Evolutionary conservation across 2,113 vertebrate genomes (phyloP), one percentile per base, ranked within the genome.

Genomic region (Pimephales promelas): DNA sequence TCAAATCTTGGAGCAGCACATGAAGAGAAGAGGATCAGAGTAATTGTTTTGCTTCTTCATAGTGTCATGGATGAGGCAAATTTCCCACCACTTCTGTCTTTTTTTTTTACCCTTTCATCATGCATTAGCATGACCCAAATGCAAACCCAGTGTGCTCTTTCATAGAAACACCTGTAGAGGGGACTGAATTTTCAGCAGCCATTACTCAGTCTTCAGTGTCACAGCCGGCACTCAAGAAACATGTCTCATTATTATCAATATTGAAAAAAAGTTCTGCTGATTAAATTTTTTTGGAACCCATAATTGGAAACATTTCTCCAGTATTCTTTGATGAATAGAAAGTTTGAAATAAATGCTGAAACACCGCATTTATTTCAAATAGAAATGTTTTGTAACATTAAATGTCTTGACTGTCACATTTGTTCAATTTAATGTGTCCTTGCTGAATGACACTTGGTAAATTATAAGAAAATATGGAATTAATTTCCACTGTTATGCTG

Each of bases 1-100:
- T 26, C 75, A 78, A 61, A 76, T 36, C 74, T 57, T 76, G 31
- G 28, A 56, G 52, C 28, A 61, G 56, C 36, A 61, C 56, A 62
- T 45, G 28, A 78, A 59, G n/a, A 26, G 57, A 45, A 45, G 64
- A 62, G 57, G 57, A 36, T 14, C 9, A 7, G 26, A 34, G 31
- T 62, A 40, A 75, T 75, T 64, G 43, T 64, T 24, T n/a, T 8
- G 18, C 14, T 20, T 22, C 26, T 75, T 57, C 28, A 26, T 24
- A 66, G 81, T 62, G 26, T 83, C 72, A 5, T 75, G 43, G 28
- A 47, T 62, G 72, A 64, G 22, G 31, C 57, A 36, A 11, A 45
- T 78, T 45, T 57, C 31, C 28, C 73, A n/a, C 10, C 16, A 36
- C 34, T 74, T 26, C 34, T 5, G 10, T 62, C 14, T 78, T 14